Conservation (phyloP, 2,113 vertebrate genomes). For the Sturnus vulgaris region DNA sequence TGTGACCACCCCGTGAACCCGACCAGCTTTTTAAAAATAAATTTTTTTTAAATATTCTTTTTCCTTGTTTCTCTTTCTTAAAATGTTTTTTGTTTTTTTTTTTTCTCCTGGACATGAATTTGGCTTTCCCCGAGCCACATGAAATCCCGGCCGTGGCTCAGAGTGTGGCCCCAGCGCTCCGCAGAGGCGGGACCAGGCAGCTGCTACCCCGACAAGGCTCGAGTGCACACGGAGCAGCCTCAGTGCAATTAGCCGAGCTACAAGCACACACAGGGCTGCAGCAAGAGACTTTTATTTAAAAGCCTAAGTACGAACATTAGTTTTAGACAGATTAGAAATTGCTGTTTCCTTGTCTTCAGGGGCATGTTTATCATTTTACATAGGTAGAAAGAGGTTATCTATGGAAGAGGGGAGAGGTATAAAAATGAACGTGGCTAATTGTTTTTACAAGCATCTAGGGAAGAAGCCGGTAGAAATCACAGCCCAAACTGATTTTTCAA, state of each 20-base stretch:
- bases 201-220: background rate
- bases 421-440: background rate
- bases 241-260: background rate
- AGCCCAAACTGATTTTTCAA: background rate
- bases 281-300: background rate
- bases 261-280: background rate
- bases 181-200: background rate
- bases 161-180: background rate
- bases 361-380: background rate
- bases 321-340: background rate
- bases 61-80: too few species aligned
- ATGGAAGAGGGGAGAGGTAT: background rate
- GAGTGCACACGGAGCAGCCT: background rate
- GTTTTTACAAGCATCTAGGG: background rate
- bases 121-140: background rate
- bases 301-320: background rate
- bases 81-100: too few species aligned
- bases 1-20: background rate
- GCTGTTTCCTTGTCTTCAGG: constrained; percentile 5
- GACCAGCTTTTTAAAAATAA: background rate
- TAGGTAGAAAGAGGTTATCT: background rate
- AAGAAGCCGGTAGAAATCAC: background rate
- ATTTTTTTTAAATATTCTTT: background rate
- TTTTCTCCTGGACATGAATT: background rate
- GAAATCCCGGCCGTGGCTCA: background rate